Base-by-base conservation (phyloP, 2,113 vertebrate species). In the Carassius auratus region DNA sequence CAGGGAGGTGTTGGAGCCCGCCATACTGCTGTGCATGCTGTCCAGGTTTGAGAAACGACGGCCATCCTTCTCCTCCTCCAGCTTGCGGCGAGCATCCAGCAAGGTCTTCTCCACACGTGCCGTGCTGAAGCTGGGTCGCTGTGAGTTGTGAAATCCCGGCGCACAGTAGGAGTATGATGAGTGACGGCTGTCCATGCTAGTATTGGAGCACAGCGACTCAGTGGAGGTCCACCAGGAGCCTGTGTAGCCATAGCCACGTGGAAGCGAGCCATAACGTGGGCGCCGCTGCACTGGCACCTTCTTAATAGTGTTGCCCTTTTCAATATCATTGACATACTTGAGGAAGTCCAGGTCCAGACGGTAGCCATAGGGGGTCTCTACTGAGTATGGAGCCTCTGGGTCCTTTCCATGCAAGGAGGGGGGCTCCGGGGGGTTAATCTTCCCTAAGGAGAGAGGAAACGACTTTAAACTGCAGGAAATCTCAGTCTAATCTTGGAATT, bases 151-250 rank as follows among this genome's bases (percentile, higher is more conserved):
- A 92, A 93, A 97, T 87, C 97, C 95, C 0, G 96, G 96, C 17
- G 96, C 97, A 23, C 97, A 97, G 91, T 96, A 97, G 19, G 97
- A 97, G 87, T 94, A 96, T 69, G 97, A 96, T 0, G 97, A 97
- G 88, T 97, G 96, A 6, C 96, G 95, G 88, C 97, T 95, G 93
- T 97, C 96, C 83, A 93, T 88, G 23, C 97, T 97, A 90, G 95
- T 86, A 0, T 96, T 97, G 61, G 97, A 97, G 93, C 96, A 97
- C 61, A 98, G 94, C 0, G 97, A 97, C 92, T 97, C 97, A 0
- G 97, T 97, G 91, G 96, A 97, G 0, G 97, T 97, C 97, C 97
- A 97, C 97, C 97, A 98, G 79, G 97, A 97, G 82, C 96, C 96
- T 0, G 96, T 89, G 68, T 96, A 96, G 81, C 96, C 95, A 2